phyloP scores from a whole-genome alignment of 2,113 vertebrate genomes.

The Ammodytes marinus region DNA sequence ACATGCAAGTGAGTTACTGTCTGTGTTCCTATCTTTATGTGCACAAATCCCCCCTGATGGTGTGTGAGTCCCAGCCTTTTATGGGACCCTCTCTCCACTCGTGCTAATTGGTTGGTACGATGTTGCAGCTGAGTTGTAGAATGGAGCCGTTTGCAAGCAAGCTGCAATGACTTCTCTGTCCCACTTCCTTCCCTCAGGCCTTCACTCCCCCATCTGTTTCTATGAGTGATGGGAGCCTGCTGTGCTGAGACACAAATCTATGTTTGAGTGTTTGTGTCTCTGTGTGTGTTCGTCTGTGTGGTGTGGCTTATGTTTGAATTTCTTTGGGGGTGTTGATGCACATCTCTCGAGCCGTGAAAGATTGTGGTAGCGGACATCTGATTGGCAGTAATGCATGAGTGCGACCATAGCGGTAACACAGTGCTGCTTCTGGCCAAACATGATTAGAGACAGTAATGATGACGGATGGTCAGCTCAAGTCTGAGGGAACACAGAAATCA shows the following conservation, averaged over 20 bases:
- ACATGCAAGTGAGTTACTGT: not conserved
- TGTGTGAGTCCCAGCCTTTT: constrained; percentile 2
- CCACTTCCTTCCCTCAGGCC: constrained; percentile 51
- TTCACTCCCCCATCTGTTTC: constrained; percentile 60
- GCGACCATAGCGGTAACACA: constrained; percentile 8
- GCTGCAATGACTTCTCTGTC: constrained; percentile 47
- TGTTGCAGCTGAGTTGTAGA: constrained; percentile 41
- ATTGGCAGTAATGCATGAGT: constrained; percentile 57
- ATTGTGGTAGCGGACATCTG: constrained; percentile 33
- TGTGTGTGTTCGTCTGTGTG: constrained; percentile 27
- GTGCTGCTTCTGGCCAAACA: constrained; percentile 33
- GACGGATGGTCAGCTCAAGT: constrained; percentile 37
- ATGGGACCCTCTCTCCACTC: constrained; percentile 23
- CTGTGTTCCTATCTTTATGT: not conserved
- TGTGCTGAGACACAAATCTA: constrained; percentile 53
- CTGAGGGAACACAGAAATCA: constrained; percentile 27
- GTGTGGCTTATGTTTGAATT: constrained; percentile 30
- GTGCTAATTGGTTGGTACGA: constrained; percentile 51
- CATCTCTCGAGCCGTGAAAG: constrained; percentile 50
- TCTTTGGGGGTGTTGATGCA: constrained; percentile 47
- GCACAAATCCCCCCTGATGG: not conserved
- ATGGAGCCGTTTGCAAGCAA: constrained; percentile 45
- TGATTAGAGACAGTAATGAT: constrained; percentile 48
- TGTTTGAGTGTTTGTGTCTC: constrained; percentile 17
- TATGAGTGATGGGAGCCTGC: constrained; percentile 54